phyloP scores from a whole-genome alignment of 1,140 invertebrate genomes.

The Macrostomum lignano region DNA sequence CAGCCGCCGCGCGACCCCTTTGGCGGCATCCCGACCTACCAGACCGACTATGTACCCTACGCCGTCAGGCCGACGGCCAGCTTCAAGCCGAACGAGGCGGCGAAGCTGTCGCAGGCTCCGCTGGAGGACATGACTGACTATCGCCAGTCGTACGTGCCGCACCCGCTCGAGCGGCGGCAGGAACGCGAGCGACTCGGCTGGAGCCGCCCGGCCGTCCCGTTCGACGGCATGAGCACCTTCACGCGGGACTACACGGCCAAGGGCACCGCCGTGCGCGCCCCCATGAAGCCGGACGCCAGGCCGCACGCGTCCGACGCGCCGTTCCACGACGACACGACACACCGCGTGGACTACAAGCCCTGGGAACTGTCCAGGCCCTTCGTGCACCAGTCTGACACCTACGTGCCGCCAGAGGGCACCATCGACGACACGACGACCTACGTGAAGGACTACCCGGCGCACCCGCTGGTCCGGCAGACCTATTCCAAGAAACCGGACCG shows the following conservation, averaged over 20 bases:
- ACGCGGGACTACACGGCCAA: constrained; percentile 20
- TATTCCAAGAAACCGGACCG: too few species aligned
- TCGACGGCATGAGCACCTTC: constrained; percentile 23
- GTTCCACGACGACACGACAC: constrained; percentile 23
- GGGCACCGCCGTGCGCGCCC: constrained; percentile 10
- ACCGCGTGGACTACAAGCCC: constrained; percentile 18
- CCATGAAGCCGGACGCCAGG: constrained; percentile 14
- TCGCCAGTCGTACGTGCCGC: constrained; percentile 17
- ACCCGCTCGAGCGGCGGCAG: constrained; percentile 12
- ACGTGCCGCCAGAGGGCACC: constrained; percentile 19
- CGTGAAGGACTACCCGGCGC: constrained; percentile 4
- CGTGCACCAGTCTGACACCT: constrained; percentile 13
- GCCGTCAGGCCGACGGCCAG: constrained; percentile 12
- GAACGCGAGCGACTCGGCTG: constrained; percentile 13
- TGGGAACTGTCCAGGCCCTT: constrained; percentile 18
- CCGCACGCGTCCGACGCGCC: constrained; percentile 16
- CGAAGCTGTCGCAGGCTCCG: constrained; percentile 16
- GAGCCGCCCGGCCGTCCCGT: constrained; percentile 8
- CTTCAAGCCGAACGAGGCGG: constrained; percentile 15
- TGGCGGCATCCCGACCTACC: constrained; percentile 19
- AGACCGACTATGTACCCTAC: constrained; percentile 17
- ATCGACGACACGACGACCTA: constrained; percentile 25
- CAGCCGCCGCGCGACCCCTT: constrained; percentile 14
- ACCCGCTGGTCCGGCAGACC: constrained; percentile 3
- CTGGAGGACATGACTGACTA: constrained; percentile 23